These are phyloP conservation scores for Phoronis australis DNA, from an alignment of 2,888 invertebrate genomes.

Conservation along the genomic window DNA sequence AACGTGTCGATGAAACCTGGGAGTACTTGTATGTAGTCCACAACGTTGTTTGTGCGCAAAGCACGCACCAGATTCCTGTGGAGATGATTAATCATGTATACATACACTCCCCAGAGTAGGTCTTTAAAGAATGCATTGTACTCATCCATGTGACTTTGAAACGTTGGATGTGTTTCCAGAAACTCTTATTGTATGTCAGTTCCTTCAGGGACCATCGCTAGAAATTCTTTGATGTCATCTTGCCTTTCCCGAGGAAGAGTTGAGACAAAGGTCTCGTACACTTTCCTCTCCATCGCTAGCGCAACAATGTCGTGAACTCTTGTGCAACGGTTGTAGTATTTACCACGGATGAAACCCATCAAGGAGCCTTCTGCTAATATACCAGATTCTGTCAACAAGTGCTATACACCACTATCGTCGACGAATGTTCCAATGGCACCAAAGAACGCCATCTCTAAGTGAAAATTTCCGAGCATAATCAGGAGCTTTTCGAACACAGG, in stretches of 20 bases:
- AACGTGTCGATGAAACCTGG: conserved; percentile 6
- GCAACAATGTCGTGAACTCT: conserved; percentile 8
- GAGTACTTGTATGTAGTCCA: conserved; percentile 4
- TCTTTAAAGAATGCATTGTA: no score
- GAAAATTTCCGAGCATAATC: conserved; percentile 12
- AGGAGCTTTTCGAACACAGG: conserved; percentile 8
- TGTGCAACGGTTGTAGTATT: conserved; percentile 10
- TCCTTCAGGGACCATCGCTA: background rate
- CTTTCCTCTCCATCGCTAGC: conserved; percentile 1
- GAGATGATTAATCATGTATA: no score
- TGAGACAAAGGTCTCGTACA: conserved; percentile 2
- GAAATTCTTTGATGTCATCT: no score
- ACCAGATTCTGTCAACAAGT: conserved; percentile 9
- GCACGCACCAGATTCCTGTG: background rate
- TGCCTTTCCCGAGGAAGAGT: background rate
- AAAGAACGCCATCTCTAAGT: conserved; percentile 11
- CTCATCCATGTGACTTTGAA: background rate
- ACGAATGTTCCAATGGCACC: conserved; percentile 10
- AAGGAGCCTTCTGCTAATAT: conserved; percentile 12
- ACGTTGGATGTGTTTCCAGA: background rate
- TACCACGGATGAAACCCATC: conserved; percentile 10
- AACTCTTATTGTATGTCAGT: background rate
- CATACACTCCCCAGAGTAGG: conserved; percentile 9
- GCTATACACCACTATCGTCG: conserved; percentile 5
- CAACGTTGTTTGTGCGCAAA: conserved; percentile 6